phyloP scores from a whole-genome alignment of 2,797 vertebrate species.

The Gymnocypris eckloni region DNA sequence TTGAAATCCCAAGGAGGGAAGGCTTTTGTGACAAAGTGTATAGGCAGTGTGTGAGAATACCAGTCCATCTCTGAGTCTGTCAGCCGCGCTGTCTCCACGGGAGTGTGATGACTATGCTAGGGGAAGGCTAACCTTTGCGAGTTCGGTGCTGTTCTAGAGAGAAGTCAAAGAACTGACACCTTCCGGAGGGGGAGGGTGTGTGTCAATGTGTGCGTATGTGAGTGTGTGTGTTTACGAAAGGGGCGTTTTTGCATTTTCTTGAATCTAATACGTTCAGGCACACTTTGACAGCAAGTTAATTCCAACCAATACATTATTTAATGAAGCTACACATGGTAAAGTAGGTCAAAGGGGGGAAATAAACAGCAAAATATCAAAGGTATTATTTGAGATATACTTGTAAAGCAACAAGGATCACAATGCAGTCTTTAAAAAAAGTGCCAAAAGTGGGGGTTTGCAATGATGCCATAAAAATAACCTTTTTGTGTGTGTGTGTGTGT shows the following conservation, averaged over 20 bases:
- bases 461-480: background rate
- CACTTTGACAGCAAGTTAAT: slow-evolving; percentile 58
- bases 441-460: background rate
- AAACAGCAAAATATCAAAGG: slow-evolving; percentile 41
- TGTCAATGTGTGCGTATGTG: background rate
- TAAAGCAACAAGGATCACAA: background rate
- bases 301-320: slow-evolving; percentile 55
- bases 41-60: slow-evolving; percentile 40
- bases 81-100: slow-evolving; percentile 27
- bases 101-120: slow-evolving; percentile 52
- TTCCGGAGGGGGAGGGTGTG: slow-evolving; percentile 28
- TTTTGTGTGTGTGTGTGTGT: background rate
- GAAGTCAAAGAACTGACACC: slow-evolving; percentile 53
- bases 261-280: slow-evolving; percentile 44
- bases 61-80: slow-evolving; percentile 46
- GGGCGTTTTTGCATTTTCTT: slow-evolving; percentile 49
- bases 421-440: background rate
- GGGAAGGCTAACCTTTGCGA: slow-evolving; percentile 57
- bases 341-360: slow-evolving; percentile 57
- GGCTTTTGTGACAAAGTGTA: slow-evolving; percentile 28
- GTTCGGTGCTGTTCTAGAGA: slow-evolving; percentile 44
- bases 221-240: slow-evolving; percentile 22
- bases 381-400: background rate
- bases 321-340: slow-evolving; percentile 61
- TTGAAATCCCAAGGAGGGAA: slow-evolving; percentile 23